phyloP scores from a whole-genome alignment of 2,113 vertebrate genomes.

The Megaceryle torquata region DNA sequence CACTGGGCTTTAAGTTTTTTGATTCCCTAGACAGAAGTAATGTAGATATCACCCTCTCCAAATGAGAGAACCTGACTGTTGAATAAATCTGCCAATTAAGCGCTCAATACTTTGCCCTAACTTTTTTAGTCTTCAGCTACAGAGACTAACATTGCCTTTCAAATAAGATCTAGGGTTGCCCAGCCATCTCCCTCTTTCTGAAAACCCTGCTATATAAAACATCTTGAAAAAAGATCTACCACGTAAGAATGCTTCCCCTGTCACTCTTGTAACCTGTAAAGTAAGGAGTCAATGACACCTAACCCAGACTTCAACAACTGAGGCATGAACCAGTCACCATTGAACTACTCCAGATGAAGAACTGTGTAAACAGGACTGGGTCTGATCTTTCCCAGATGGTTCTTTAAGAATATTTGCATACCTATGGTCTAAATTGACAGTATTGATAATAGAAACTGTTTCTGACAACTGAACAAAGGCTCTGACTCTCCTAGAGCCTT shows the following conservation, averaged over 20 bases:
- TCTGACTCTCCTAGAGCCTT: background rate
- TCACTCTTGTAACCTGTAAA: background rate
- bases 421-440: background rate
- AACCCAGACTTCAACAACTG: background rate
- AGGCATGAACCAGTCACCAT: background rate
- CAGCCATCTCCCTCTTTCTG: background rate
- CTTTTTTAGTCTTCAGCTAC: background rate
- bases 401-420: background rate
- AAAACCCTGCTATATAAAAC: background rate
- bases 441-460: background rate
- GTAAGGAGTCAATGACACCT: background rate
- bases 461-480: background rate
- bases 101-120: background rate
- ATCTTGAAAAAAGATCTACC: background rate
- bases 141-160: background rate
- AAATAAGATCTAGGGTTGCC: background rate
- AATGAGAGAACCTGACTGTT: background rate
- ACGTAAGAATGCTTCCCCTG: background rate
- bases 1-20: background rate
- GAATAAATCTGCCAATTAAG: background rate
- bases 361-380: background rate
- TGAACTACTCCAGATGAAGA: background rate
- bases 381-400: background rate
- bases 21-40: background rate
- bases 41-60: too few relatives aligned